Evolutionary conservation across 2,113 vertebrate species (phyloP), one percentile per base, ranked within the genome.

Genomic region (Labeo catla): DNA sequence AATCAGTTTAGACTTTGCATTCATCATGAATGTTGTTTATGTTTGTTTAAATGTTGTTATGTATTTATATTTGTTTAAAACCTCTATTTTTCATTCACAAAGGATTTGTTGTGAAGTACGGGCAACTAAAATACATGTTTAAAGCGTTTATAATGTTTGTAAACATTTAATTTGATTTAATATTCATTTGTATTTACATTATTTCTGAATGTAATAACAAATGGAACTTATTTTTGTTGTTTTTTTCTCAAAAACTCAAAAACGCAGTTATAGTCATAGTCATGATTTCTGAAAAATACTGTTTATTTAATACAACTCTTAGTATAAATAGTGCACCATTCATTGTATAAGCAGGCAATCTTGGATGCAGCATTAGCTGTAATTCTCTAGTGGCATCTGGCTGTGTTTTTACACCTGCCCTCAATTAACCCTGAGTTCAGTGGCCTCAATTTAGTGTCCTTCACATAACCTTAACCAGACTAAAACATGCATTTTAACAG

Each of bases 341-440:
- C 8, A 4, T 19, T 9, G 45, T 45, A 45, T 6, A 45, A 19
- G 4, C 19, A 61, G 34, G 8, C 19, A 19, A 74, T 47, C 34
- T 76, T 6, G 36, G 36, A 4, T 2, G 21, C 6, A 80, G 57
- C 36, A 12, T 59, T 66, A 85, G 36, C 63, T 63, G 50, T 47
- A 45, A 76, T 76, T 23, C 13, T 21, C 23, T 49, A 84, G n/a
- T 72, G 43, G 52, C 70, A 61, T 68, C 86, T 81, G 19, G 52
- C 63, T 79, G n/a, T 86, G 88, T 89, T 87, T 87, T 86, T 76
- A 86, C 86, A 89, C 76, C 66, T 84, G 84, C 23, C 72, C 68
- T 76, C 86, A 63, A 85, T 84, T 81, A 74, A 85, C 72, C 61
- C 49, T 65, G 70, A 83, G 49, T 54, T 13, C 28, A 57, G n/a